A percentile compares a stretch with the other conserved stretches of the same genome.
phyloP scores from a whole-genome alignment of 2,797 vertebrate genomes.

The Gymnodraco acuticeps region DNA sequence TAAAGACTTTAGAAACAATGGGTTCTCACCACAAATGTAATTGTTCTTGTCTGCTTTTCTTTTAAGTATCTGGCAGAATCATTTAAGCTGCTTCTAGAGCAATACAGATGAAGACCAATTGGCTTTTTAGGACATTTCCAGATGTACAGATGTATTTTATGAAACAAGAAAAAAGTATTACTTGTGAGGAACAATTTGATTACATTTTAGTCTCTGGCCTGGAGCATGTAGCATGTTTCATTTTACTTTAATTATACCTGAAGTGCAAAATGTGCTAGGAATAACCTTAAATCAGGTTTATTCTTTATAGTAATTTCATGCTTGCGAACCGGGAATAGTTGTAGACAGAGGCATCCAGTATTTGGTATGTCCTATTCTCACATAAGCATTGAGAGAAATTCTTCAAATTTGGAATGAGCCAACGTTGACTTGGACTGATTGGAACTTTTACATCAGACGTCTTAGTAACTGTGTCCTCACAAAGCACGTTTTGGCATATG shows the following conservation, averaged over 20 bases:
- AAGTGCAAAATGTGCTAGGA: neutral
- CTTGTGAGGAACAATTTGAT: neutral
- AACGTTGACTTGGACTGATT: too few relatives aligned
- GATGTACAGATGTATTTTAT: conserved; percentile 10
- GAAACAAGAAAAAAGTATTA: too few relatives aligned
- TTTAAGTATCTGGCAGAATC: conserved; percentile 33
- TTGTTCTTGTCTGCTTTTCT: conserved; percentile 20
- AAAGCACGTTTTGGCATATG: too few relatives aligned
- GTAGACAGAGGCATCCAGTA: too few relatives aligned
- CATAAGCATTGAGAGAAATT: too few relatives aligned
- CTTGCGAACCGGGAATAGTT: too few relatives aligned
- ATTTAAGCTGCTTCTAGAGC: neutral
- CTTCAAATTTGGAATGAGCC: too few relatives aligned
- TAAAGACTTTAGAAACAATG: conserved; percentile 46
- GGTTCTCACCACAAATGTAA: conserved; percentile 20
- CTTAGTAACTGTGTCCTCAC: too few relatives aligned
- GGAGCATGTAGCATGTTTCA: neutral
- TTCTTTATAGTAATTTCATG: too few relatives aligned
- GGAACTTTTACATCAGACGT: too few relatives aligned
- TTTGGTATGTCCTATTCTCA: too few relatives aligned
- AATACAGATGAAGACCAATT: neutral
- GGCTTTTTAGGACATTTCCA: neutral
- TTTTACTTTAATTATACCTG: neutral
- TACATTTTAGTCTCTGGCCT: neutral
- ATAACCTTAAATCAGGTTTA: too few relatives aligned